These are phyloP conservation scores for Platysteira castanea DNA, from an alignment of 2,113 vertebrate species.

Conservation along the genomic window DNA sequence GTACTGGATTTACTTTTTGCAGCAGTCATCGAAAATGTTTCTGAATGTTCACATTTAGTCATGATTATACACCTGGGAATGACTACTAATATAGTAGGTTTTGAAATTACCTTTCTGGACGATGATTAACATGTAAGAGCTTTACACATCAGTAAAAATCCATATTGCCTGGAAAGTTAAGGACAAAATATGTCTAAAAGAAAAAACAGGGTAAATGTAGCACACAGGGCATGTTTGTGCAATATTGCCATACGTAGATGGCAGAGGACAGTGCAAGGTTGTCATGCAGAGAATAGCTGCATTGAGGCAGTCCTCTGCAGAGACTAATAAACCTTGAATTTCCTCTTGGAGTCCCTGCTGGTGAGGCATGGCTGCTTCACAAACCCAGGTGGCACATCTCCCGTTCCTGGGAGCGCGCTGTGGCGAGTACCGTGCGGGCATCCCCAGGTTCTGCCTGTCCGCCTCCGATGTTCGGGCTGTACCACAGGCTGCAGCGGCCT, in stretches of 20 bases:
- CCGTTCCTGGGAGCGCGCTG: rapidly evolving
- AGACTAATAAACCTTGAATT: not conserved
- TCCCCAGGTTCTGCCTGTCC: not conserved
- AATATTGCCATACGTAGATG: rapidly evolving
- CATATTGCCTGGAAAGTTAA: not conserved
- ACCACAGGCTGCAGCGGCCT: not conserved
- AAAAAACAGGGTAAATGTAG: not conserved
- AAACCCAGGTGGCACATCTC: not conserved
- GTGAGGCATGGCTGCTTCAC: not conserved
- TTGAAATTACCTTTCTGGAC: not conserved
- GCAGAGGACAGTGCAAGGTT: not conserved
- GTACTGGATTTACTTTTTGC: not conserved
- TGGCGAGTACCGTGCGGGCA: not conserved
- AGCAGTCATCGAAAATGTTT: not conserved
- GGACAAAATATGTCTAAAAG: not conserved
- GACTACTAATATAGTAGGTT: not conserved
- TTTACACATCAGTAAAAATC: not conserved
- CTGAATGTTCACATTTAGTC: not conserved
- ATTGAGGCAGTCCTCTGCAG: not conserved
- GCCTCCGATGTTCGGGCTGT: rapidly evolving
- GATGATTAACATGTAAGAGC: not conserved
- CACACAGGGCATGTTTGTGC: not conserved
- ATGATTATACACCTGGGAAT: not conserved
- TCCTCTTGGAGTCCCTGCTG: not conserved
- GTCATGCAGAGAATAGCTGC: not conserved